Evolutionary conservation across 1,140 invertebrate genomes (phyloP).

Genomic region (Penaeus indicus): DNA sequence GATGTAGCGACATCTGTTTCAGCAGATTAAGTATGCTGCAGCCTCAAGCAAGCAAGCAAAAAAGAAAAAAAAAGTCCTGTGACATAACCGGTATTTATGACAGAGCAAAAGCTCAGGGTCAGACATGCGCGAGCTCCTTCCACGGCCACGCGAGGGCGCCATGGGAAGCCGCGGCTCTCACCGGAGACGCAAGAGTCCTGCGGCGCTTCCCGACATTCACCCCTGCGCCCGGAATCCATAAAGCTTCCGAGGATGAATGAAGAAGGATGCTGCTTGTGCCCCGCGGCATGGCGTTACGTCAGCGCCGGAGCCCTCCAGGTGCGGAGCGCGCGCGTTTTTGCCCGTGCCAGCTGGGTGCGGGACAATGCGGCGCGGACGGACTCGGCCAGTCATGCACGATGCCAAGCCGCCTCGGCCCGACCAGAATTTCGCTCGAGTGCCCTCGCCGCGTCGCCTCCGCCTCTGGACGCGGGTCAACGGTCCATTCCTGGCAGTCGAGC

Average conservation of each 20-base stretch:
- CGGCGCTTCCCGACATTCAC: slow-evolving; percentile 9
- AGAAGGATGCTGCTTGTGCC: slow-evolving; percentile 40
- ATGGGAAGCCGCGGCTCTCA: slow-evolving; percentile 1
- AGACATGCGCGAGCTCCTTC: slow-evolving; percentile 48
- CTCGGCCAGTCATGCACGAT: slow-evolving; percentile 36
- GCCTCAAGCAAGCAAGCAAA: background rate
- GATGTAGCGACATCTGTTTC: background rate
- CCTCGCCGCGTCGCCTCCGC: background rate
- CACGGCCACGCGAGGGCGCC: slow-evolving; percentile 54
- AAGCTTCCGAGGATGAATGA: slow-evolving; percentile 34
- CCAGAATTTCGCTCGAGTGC: slow-evolving; percentile 17
- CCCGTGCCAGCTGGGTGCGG: slow-evolving; percentile 57
- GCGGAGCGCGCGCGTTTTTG: slow-evolving; percentile 60
- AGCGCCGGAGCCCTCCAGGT: slow-evolving; percentile 51
- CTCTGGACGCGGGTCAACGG: no score
- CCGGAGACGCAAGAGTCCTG: slow-evolving; percentile 7
- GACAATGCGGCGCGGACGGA: slow-evolving; percentile 51
- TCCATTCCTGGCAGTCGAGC: no score
- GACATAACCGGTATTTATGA: slow-evolving; percentile 58
- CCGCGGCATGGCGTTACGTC: slow-evolving; percentile 55
- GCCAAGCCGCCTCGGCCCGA: slow-evolving; percentile 5
- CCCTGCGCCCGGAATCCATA: slow-evolving; percentile 36
- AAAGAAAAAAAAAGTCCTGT: background rate
- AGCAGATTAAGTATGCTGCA: background rate
- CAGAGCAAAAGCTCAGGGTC: slow-evolving; percentile 49